Evolutionary conservation across 2,888 invertebrate genomes (phyloP), one percentile per base, ranked within the genome.

Genomic region (Nomada ferruginata): DNA sequence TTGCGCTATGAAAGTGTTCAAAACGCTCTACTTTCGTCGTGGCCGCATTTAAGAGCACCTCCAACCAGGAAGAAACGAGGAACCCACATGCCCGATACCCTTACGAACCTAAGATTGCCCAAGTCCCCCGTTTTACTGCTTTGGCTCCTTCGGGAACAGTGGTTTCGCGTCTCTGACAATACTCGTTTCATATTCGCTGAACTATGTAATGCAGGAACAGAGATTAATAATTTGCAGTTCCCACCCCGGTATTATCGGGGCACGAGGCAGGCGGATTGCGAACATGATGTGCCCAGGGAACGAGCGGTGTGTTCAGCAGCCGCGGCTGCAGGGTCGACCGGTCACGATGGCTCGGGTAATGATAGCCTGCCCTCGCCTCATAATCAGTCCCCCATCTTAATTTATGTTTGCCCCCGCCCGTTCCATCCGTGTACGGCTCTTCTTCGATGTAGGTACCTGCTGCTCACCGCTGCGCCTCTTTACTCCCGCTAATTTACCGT

Each of bases 331-430:
- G 93, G 92, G 92, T 92, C 92, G 92, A 90, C 91, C 92, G 92
- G 92, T 93, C 93, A 93, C 93, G 93, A 92, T 92, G 92, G 91
- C 91, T 91, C 89, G 87, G 89, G 88, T 93, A 93, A 93, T 93
- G 93, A 93, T 92, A 93, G 93, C 90, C 92, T 92, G 92, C 93
- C 90, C 92, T 92, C 91, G 89, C 91, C 90, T 93, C 93, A 92
- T 93, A 93, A 93, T 93, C 93, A 93, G 93, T 93, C 93, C 91
- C 91, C 92, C 92, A 93, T 93, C 93, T 93, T 93, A 93, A 93
- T 93, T 93, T 93, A 93, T 93, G 93, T 93, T 91, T 91, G 91
- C 92, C 91, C 91, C 93, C 91, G 92, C 92, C 90, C 86, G 91
- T 89, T 85, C 86, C 11, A 88, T 88, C 86, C 89, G 76, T 84